Base-by-base conservation (phyloP, 2,888 invertebrate species). In the Cerceris rybyensis region DNA sequence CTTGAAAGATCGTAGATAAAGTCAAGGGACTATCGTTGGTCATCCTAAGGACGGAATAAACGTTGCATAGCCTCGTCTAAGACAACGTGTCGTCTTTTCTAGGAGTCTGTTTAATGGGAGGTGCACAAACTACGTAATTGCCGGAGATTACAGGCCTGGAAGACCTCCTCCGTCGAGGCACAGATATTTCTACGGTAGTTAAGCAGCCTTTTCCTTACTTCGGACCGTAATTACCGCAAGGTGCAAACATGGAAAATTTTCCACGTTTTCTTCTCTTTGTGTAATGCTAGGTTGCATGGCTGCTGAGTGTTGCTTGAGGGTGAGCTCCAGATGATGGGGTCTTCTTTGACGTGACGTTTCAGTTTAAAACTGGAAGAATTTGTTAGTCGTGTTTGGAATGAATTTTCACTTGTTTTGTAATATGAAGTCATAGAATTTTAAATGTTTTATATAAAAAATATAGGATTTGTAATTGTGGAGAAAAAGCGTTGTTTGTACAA, bases 161-260 rank as follows among this genome's bases (percentile, higher is more conserved):
- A 73, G 78, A 82, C 83, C 81, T 86, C 81, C 85, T 83, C 60
- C 80, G 70, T 70, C 66, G 65, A 75, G 77, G 66, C 72, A 49
- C 67, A 46, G 63, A 64, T 69, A 70, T 72, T 76, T 63, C 64
- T 63, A 70, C 79, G 67, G 70, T 83, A 76, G 80, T 85, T 73
- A 72, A 78, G 61, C 55, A 79, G 74, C 83, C 83, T 85, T 84
- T 84, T 74, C 85, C 75, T 55, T 70, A 59, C 61, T 57, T 58
- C 39, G 49, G 46, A 75, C 82, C 82, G 78, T 88, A 90, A 91
- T 91, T 90, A 90, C 78, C 83, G 87, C 88, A 90, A 91, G 90
- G 90, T 90, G 90, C 90, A 90, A 90, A 90, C 85, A 87, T 80
- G 88, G 88, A 90, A 91, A 91, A 90, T 88, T 80, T 80, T 77